These are phyloP conservation scores for Herminia tarsipennalis DNA, from an alignment of 2,888 invertebrate genomes.

Conservation along the genomic window DNA sequence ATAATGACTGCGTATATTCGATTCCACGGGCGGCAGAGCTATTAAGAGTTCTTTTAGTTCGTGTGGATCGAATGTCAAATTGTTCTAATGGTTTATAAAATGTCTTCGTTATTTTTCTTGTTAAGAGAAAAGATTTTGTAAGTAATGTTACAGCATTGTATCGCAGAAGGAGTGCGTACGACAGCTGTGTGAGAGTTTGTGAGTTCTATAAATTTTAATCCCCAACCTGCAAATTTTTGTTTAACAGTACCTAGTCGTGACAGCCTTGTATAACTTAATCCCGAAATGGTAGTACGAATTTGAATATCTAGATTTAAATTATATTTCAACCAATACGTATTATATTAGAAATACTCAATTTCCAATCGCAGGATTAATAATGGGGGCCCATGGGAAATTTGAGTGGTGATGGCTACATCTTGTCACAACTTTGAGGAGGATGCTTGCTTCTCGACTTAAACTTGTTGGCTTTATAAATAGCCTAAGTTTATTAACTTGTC, in stretches of 20 bases:
- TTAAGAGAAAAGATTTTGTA: background rate
- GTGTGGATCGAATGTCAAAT: slow-evolving; percentile 7
- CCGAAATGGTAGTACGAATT: no score
- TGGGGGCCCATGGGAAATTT: slow-evolving; percentile 51
- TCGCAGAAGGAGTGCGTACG: no score
- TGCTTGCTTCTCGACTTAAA: no score
- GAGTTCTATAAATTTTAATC: no score
- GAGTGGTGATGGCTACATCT: slow-evolving; percentile 11
- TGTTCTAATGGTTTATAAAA: slow-evolving; percentile 5
- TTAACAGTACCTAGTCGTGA: no score
- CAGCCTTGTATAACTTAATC: no score
- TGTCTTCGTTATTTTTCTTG: slow-evolving; percentile 1
- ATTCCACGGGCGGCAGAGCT: background rate
- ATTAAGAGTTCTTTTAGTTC: slow-evolving; percentile 5
- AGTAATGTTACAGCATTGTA: no score
- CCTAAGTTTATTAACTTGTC: no score
- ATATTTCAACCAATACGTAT: slow-evolving; percentile 20
- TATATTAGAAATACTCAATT: slow-evolving; percentile 50
- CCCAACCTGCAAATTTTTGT: no score
- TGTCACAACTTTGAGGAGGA: background rate
- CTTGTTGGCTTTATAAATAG: no score
- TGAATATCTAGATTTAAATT: no score
- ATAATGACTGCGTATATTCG: background rate
- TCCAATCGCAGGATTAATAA: slow-evolving; percentile 46
- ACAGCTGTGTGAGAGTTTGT: no score